These are phyloP conservation scores for Eupelmus urozonus DNA, from an alignment of 2,888 invertebrate species.

Conservation along the genomic window DNA sequence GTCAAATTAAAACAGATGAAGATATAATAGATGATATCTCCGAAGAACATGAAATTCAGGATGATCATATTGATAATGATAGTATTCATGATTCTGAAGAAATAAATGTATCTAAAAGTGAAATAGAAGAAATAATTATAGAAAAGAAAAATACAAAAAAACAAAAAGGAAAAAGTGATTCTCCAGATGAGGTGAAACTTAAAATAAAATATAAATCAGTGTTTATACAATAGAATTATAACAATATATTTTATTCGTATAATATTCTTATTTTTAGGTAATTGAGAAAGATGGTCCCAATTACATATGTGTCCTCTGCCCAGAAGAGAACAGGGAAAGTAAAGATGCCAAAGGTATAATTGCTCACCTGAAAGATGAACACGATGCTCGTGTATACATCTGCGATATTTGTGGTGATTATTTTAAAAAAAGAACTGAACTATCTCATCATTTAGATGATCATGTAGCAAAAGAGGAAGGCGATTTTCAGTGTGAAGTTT, in stretches of 20 bases:
- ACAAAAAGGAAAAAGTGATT: slow-evolving; percentile 34
- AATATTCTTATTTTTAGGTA: slow-evolving; percentile 60
- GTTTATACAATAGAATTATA: neutral
- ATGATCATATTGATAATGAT: neutral
- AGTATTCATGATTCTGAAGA: slow-evolving; percentile 20
- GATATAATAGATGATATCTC: slow-evolving; percentile 3
- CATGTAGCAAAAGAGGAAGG: slow-evolving; percentile 82
- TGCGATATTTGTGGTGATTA: slow-evolving; percentile 85
- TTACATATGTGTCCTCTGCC: slow-evolving; percentile 81
- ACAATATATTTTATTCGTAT: neutral
- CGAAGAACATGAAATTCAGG: slow-evolving; percentile 20
- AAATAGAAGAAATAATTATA: slow-evolving; percentile 58
- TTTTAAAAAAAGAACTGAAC: slow-evolving; percentile 82
- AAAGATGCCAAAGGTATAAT: slow-evolving; percentile 81
- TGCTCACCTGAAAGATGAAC: slow-evolving; percentile 81
- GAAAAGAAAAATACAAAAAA: slow-evolving; percentile 50
- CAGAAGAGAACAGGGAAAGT: slow-evolving; percentile 74
- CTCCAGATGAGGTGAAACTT: slow-evolving; percentile 27
- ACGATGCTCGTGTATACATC: slow-evolving; percentile 83
- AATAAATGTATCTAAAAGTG: slow-evolving; percentile 23
- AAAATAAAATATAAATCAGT: neutral
- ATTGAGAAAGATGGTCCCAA: slow-evolving; percentile 75
- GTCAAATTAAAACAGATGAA: slow-evolving; percentile 33
- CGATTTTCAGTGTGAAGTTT: slow-evolving; percentile 83
- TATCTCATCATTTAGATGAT: slow-evolving; percentile 82